Evolutionary conservation across 2,113 vertebrate genomes (phyloP), one percentile per base, ranked within the genome.

Genomic region (Entomyzon cyanotis): DNA sequence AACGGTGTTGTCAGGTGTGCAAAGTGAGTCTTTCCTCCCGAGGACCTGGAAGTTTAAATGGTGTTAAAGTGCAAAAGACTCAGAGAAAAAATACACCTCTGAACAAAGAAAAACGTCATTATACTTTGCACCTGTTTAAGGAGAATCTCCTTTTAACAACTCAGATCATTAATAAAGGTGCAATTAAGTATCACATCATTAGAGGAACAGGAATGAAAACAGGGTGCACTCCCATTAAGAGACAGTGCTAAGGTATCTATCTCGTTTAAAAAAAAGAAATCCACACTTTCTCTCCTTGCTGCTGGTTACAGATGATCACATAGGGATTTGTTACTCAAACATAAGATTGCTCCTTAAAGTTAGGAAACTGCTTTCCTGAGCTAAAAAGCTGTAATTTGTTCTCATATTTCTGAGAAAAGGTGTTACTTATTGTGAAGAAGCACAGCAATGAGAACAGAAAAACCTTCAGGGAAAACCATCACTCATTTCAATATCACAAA

Each of bases 91-190:
- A 93, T 97, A 95, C 96, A 80, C 82, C 95, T 97, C 91, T 78
- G 83, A 94, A 95, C 96, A 96, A 96, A 95, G 95, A 80, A 95
- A 92, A 86, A 96, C 64, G 63, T 97, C 97, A 97, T 97, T 93
- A 96, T 97, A 97, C 97, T 98, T 99, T 97, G 96, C 98, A 98
- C 98, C 98, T 98, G 97, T 98, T 98, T 98, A 98, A 96, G 97
- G 94, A n/a, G 94, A 96, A 95, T 95, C 96, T 96, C 96, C 95
- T 92, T 95, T 96, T 94, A 94, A 95, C 93, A 71, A 92, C 58
- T 79, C 15, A 11, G 78, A 89, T 96, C 93, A 63, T 96, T 95
- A 94, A 95, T 95, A 96, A 97, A 94, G 91, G 94, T 94, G 95
- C 75, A 93, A 95, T 95, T 94, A 78, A 94, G 84, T 91, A 91